Evolutionary conservation across 2,113 vertebrate species (phyloP).

Genomic region (Istiophorus platypterus): DNA sequence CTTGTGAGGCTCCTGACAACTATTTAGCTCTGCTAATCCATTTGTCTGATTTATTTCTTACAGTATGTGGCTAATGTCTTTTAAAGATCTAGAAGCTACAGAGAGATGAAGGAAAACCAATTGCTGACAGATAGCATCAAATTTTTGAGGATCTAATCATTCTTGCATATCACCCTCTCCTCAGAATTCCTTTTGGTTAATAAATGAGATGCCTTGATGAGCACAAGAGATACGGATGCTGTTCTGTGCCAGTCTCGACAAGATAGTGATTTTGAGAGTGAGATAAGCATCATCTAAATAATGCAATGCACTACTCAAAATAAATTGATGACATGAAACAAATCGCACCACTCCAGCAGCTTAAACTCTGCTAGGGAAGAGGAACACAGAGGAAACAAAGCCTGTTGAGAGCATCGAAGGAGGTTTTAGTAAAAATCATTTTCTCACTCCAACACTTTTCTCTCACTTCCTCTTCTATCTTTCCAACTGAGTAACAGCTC

Average conservation of each 20-base stretch:
- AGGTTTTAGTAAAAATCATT: constrained; percentile 43
- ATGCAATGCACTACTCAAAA: constrained; percentile 72
- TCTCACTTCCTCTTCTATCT: constrained; percentile 8
- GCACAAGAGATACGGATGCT: constrained; percentile 67
- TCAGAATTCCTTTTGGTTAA: constrained; percentile 77
- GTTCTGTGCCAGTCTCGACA: constrained; percentile 65
- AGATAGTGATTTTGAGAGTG: constrained; percentile 74
- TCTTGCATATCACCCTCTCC: constrained; percentile 65
- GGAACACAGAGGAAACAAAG: constrained; percentile 53
- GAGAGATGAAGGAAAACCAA: constrained; percentile 76
- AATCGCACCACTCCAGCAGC: constrained; percentile 61
- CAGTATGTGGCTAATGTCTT: constrained; percentile 80
- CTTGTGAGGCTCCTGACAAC: constrained; percentile 78
- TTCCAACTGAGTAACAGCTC: constrained; percentile 9
- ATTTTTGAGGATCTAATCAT: constrained; percentile 74
- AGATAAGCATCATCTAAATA: constrained; percentile 78
- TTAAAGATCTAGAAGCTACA: constrained; percentile 77
- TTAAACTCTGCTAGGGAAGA: constrained; percentile 49
- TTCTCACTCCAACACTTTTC: constrained; percentile 4
- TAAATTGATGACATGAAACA: constrained; percentile 74
- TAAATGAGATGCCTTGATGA: constrained; percentile 79
- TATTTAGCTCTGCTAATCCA: constrained; percentile 84
- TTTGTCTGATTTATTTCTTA: constrained; percentile 85
- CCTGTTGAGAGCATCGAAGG: constrained; percentile 22
- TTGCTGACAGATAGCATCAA: constrained; percentile 79